Base-by-base conservation (phyloP, 2,888 invertebrate species). In the Desoria tigrina region DNA sequence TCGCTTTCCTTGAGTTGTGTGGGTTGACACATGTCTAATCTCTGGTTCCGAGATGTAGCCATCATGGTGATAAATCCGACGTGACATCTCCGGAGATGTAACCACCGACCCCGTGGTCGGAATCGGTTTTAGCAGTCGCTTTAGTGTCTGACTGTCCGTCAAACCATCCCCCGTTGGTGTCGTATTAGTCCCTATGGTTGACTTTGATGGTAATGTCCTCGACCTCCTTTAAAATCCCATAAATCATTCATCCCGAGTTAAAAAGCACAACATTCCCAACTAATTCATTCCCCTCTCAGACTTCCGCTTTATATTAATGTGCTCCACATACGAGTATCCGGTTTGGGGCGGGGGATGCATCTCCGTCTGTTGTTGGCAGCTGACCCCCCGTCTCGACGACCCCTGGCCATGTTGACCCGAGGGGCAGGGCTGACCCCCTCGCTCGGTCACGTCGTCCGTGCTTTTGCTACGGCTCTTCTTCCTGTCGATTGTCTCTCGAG, bases 81-180 rank as follows among this genome's bases (percentile, higher is more conserved):
- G 86, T 23, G 90, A 89, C 89, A 91, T 92, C 83, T 93, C 93
- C 18, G 93, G 93, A 63, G 92, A 93, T 56, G 93, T 93, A 59
- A 90, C 92, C 26, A 77, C 75, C 61, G 77, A 77, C 39, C 79
- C 78, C 42, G 77, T 75, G 24, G 77, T 75, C 26, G 94, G 90
- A 88, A 96, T 91, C 57, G 94, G 94, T 79, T 94, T 94, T 77
- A 96, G 84, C 92, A 96, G 94, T 73, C 92, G 86, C 81, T 95
- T 94, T 77, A 96, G 84, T 9, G 94, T 94, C 79, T 88, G 89
- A 78, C 90, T 89, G 81, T 92, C 92, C 81, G 88, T 78, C 65
- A 76, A 65, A 27, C 73, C 71, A 65, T 76, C 76, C 45, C 76
- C 76, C n/a, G 76, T 76, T 53, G 76, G 74, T 21, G 76, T 76